Evolutionary conservation across 2,113 vertebrate genomes (phyloP).

Genomic region (Formicarius rufipectus): DNA sequence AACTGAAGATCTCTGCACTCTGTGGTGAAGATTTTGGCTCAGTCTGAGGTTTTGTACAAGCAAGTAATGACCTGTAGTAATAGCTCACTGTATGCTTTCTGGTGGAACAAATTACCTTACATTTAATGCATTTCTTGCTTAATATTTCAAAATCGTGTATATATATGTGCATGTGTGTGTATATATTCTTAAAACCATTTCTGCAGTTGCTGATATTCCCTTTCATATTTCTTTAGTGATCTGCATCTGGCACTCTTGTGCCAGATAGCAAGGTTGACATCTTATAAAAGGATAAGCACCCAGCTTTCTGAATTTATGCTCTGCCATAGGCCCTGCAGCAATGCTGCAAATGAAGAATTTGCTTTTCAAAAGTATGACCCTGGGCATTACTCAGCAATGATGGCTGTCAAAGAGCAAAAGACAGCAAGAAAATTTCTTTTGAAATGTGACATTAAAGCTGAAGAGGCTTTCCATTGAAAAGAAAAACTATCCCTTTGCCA

Average conservation of each 20-base stretch:
- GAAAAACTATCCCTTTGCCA: neutral
- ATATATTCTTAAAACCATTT: neutral
- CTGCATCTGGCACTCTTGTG: neutral
- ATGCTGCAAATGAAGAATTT: neutral
- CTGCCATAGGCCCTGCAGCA: slow-evolving; percentile 2
- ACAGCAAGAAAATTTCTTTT: neutral
- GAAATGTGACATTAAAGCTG: neutral
- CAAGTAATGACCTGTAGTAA: neutral
- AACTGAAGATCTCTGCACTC: neutral
- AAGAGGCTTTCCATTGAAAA: neutral
- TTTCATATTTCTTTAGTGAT: neutral
- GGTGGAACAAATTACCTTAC: neutral
- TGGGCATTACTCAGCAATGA: slow-evolving; percentile 53
- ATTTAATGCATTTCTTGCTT: neutral
- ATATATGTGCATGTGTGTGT: neutral
- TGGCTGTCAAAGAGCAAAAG: slow-evolving; percentile 6
- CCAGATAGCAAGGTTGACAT: neutral
- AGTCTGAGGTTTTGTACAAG: neutral
- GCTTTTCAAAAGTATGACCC: slow-evolving; percentile 25
- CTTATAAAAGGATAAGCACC: neutral
- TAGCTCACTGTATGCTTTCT: neutral
- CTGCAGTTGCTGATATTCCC: neutral
- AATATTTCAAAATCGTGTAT: neutral
- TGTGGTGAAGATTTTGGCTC: neutral
- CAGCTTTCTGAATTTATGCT: neutral